Conservation (phyloP, 2,113 vertebrate species). For the Cyprinus carpio region DNA sequence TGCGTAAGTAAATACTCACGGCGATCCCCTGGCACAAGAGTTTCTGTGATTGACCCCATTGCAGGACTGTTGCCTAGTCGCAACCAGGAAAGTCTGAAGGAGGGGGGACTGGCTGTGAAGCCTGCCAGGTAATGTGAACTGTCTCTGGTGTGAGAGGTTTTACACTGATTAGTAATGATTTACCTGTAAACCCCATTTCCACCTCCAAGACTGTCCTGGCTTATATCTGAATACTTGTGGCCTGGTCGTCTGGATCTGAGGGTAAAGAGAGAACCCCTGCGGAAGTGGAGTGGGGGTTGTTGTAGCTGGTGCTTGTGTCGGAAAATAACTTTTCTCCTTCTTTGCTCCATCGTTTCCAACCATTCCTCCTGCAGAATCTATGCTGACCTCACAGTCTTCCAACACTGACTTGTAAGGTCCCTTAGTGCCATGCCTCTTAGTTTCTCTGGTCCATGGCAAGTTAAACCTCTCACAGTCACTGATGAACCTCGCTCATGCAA, state of each 20-base stretch:
- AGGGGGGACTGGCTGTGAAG: constrained; percentile 78
- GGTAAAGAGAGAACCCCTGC: constrained; percentile 88
- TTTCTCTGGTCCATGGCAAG: constrained; percentile 87
- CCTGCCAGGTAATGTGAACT: constrained; percentile 87
- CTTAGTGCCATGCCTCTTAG: constrained; percentile 84
- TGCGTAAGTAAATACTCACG: constrained; percentile 88
- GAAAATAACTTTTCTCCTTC: constrained; percentile 64
- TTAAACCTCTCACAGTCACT: constrained; percentile 87
- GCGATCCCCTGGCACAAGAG: constrained; percentile 88
- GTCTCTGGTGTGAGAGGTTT: constrained; percentile 87
- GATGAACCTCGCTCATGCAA: constrained; percentile 78
- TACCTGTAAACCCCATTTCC: constrained; percentile 70
- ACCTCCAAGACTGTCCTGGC: constrained; percentile 74
- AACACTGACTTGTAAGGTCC: constrained; percentile 84
- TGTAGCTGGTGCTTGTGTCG: constrained; percentile 71
- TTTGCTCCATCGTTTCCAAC: constrained; percentile 63
- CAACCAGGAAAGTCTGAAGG: constrained; percentile 89
- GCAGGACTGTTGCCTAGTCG: constrained; percentile 85
- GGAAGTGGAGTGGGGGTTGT: constrained; percentile 78
- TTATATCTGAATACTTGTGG: constrained; percentile 78
- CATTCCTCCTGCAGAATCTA: constrained; percentile 67
- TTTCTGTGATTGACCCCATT: constrained; percentile 90
- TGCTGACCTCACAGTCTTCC: constrained; percentile 85
- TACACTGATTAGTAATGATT: constrained; percentile 83
- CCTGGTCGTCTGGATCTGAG: constrained; percentile 83